These are phyloP conservation scores for Hippopotamus amphibius DNA, from an alignment of 2,113 vertebrate genomes.

Conservation along the genomic window DNA sequence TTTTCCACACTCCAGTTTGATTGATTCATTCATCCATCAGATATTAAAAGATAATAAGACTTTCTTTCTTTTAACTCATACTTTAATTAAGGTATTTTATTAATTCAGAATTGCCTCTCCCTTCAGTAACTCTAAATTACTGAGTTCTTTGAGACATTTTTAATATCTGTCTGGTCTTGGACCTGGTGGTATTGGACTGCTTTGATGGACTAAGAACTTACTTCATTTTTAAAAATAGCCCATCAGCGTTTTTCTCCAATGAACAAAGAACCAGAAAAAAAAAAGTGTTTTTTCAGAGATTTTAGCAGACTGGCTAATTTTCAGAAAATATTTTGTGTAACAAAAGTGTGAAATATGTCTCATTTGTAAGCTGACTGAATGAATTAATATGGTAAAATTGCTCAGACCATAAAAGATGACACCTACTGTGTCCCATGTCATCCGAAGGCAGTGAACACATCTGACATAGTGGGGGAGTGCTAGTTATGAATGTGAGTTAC, in stretches of 20 bases:
- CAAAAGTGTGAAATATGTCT: conserved; percentile 59
- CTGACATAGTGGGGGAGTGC: not conserved
- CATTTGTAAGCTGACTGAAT: conserved; percentile 29
- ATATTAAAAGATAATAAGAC: conserved; percentile 54
- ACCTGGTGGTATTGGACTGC: not conserved
- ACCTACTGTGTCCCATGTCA: accelerated
- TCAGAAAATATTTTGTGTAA: conserved; percentile 69
- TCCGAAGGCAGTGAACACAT: not conserved
- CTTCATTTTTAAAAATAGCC: conserved; percentile 17
- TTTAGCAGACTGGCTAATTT: conserved; percentile 71
- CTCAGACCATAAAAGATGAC: conserved; percentile 10
- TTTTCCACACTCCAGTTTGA: not conserved
- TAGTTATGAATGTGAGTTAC: not conserved
- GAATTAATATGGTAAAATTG: conserved; percentile 45
- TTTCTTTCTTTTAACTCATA: conserved; percentile 46
- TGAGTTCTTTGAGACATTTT: conserved; percentile 50
- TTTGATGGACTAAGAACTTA: not conserved
- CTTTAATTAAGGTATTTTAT: conserved; percentile 65
- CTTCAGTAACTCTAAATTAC: conserved; percentile 37
- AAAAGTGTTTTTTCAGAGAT: not conserved
- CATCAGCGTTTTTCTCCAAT: conserved; percentile 1
- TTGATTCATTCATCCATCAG: conserved; percentile 53
- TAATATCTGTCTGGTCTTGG: conserved; percentile 23
- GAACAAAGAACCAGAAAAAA: not conserved
- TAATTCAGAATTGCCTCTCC: conserved; percentile 53